phyloP scores from a whole-genome alignment of 2,888 invertebrate genomes.

The Eutolmus rufibarbis region DNA sequence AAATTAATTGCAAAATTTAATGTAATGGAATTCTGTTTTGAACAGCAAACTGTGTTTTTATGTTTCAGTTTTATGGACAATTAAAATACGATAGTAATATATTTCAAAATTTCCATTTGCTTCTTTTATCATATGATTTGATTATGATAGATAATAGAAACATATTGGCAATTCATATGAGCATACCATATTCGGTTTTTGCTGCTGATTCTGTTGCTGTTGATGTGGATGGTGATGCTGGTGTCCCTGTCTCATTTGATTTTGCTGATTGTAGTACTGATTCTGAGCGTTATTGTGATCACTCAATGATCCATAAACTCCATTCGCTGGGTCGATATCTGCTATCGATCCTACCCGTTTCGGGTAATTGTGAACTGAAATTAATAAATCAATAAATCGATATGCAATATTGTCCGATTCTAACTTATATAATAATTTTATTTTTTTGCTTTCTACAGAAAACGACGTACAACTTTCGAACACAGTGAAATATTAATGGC shows the following conservation, averaged over 20 bases:
- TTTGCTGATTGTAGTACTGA: constrained; percentile 53
- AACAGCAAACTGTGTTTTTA: too few relatives aligned
- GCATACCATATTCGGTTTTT: constrained; percentile 55
- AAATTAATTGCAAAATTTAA: neutral
- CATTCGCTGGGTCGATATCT: constrained; percentile 94
- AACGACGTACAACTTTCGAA: neutral
- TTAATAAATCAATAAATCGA: neutral
- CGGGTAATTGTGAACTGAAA: constrained; percentile 61
- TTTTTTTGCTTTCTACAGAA: neutral
- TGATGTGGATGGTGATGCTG: constrained; percentile 57
- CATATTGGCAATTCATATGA: too few relatives aligned
- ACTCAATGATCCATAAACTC: constrained; percentile 75
- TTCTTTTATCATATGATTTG: too few relatives aligned
- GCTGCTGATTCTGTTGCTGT: constrained; percentile 50
- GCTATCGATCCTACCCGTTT: constrained; percentile 88
- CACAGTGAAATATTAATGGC: neutral
- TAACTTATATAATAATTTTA: neutral
- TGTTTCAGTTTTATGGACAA: too few relatives aligned
- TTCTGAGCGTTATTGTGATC: constrained; percentile 61
- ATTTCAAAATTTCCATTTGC: too few relatives aligned
- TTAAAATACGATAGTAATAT: too few relatives aligned
- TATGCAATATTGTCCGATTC: neutral
- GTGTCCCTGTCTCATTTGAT: constrained; percentile 52
- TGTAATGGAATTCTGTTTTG: too few relatives aligned
- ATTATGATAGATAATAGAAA: too few relatives aligned